Conservation (phyloP, 2,888 invertebrate species). For the Laothoe populi region DNA sequence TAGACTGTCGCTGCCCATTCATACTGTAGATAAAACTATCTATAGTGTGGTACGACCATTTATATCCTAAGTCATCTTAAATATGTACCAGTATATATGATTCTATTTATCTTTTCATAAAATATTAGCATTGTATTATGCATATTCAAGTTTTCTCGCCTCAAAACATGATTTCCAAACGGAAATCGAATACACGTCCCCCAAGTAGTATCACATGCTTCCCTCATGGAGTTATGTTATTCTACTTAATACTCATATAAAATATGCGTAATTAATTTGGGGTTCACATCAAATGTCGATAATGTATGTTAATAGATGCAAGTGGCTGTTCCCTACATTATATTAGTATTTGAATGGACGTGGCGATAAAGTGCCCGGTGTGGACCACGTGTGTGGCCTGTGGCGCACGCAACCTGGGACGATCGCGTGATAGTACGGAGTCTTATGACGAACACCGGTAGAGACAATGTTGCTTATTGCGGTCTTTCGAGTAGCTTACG, state of each 20-base stretch:
- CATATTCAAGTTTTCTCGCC: not conserved
- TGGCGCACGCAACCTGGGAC: not conserved
- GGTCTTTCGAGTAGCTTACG: too few species aligned
- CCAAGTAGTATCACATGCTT: not conserved
- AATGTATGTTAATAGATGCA: constrained; percentile 16
- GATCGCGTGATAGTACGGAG: too few species aligned
- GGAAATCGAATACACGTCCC: not conserved
- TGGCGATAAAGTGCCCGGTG: constrained; percentile 16
- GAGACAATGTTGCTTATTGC: too few species aligned
- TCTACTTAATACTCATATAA: not conserved
- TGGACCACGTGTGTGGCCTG: constrained; percentile 20
- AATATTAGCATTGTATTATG: too few species aligned
- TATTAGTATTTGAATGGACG: not conserved
- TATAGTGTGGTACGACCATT: too few species aligned
- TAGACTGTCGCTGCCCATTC: too few species aligned
- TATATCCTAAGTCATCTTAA: too few species aligned
- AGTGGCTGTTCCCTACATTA: not conserved
- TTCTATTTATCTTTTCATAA: too few species aligned
- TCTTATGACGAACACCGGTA: not conserved
- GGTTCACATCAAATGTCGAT: constrained; percentile 5
- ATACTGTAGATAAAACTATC: too few species aligned
- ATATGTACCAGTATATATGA: too few species aligned
- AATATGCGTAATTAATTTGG: constrained; percentile 22
- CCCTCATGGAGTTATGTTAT: not conserved
- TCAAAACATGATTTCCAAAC: not conserved